A percentile compares a stretch with the other conserved stretches of the same genome.
Evolutionary conservation across 1,140 invertebrate genomes (phyloP).

Genomic region (Pteromalus puparum): DNA sequence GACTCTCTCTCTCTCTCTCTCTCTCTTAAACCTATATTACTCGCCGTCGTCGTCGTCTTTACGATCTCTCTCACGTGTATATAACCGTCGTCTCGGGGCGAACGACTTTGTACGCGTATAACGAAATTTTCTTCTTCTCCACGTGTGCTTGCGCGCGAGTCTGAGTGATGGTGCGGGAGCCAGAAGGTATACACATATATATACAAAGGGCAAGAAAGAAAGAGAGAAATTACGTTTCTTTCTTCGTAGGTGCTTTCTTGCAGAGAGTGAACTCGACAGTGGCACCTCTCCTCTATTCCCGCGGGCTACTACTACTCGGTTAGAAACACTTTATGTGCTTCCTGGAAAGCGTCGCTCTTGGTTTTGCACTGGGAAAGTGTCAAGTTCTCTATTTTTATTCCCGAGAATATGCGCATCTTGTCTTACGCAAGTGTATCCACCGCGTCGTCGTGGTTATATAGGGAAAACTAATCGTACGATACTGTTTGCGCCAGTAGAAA

Average conservation of each 20-base stretch:
- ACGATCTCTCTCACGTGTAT: neutral
- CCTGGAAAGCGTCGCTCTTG: neutral
- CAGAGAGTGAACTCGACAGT: neutral
- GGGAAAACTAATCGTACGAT: too few species aligned
- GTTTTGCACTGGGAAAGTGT: neutral
- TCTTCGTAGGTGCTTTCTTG: neutral
- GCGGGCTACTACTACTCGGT: neutral
- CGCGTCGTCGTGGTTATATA: too few species aligned
- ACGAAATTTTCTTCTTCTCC: neutral
- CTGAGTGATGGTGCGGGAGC: neutral
- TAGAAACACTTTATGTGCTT: constrained; percentile 4
- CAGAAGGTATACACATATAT: neutral
- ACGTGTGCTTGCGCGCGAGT: neutral
- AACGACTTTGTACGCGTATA: neutral
- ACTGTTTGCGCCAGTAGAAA: neutral
- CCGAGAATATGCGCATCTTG: neutral
- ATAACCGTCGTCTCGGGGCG: neutral
- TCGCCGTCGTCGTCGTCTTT: neutral
- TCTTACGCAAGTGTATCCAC: too few species aligned
- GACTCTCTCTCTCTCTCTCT: too few species aligned
- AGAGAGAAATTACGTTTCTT: constrained; percentile 40
- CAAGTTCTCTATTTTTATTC: neutral
- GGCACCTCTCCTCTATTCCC: constrained; percentile 14
- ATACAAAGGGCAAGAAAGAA: neutral
- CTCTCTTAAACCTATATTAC: neutral